phyloP scores from a whole-genome alignment of 2,797 vertebrate genomes.

The Neosilurus hyrtlii region DNA sequence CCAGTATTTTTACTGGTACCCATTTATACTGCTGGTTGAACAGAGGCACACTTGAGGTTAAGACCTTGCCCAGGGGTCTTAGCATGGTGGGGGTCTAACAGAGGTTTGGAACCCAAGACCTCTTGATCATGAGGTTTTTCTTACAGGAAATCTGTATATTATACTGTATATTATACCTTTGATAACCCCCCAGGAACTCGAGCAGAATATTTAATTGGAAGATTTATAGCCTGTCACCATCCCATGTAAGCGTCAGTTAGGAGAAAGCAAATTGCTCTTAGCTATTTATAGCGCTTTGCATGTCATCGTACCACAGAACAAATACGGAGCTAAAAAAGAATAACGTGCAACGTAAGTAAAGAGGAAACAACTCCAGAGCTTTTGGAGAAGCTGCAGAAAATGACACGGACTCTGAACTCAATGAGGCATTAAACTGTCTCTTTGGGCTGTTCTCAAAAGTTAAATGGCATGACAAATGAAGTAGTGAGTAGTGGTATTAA shows the following conservation, averaged over 20 bases:
- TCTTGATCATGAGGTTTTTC: too few relatives aligned
- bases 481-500: conserved; percentile 28
- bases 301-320: conserved; percentile 1
- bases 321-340: neutral
- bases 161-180: conserved; percentile 17
- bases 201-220: conserved; percentile 3
- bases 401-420: conserved; percentile 33
- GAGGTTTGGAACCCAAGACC: too few relatives aligned
- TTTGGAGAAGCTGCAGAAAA: conserved; percentile 21
- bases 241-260: neutral
- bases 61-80: too few relatives aligned
- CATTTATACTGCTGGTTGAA: too few relatives aligned
- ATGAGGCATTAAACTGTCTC: conserved; percentile 36
- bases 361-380: conserved; percentile 12
- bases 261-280: neutral
- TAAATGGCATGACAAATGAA: conserved; percentile 40
- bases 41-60: too few relatives aligned
- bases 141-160: too few relatives aligned
- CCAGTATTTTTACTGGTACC: too few relatives aligned
- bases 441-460: conserved; percentile 34
- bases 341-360: conserved; percentile 8
- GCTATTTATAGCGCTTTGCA: neutral
- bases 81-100: too few relatives aligned
- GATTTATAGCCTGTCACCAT: conserved; percentile 27
- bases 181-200: conserved; percentile 33